Percentiles rank a stretch among this genome's conserved stretches.
These are phyloP conservation scores for Notolepis coatsorum DNA, from an alignment of 2,797 vertebrate genomes.

Conservation along the genomic window DNA sequence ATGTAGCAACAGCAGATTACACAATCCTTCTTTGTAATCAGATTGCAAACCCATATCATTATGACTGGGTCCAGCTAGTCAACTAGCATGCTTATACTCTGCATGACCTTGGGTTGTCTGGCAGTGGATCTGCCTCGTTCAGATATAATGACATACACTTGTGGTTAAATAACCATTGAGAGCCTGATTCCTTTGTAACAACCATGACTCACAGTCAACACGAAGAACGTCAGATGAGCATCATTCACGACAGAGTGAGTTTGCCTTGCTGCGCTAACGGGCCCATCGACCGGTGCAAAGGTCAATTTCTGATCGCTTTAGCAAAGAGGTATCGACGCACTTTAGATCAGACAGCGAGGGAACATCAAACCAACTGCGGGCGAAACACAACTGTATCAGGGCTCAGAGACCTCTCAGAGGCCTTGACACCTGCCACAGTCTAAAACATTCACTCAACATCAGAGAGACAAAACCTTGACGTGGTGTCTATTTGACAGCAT, in stretches of 20 bases:
- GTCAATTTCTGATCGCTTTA: slow-evolving; percentile 33
- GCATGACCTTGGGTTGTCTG: neutral
- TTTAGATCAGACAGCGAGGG: slow-evolving; percentile 20
- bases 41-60: too few relatives aligned
- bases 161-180: slow-evolving; percentile 20
- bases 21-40: too few relatives aligned
- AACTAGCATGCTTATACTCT: neutral
- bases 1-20: too few relatives aligned
- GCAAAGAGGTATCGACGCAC: slow-evolving; percentile 11
- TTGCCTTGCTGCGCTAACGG: neutral
- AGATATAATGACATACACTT: neutral
- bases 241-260: neutral
- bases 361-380: slow-evolving; percentile 9
- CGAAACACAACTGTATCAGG: slow-evolving; percentile 24
- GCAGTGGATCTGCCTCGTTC: neutral
- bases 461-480: slow-evolving; percentile 61
- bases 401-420: slow-evolving; percentile 8
- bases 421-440: slow-evolving; percentile 52
- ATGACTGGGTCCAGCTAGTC: neutral
- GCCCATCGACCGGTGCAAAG: slow-evolving; percentile 27
- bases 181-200: neutral
- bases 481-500: slow-evolving; percentile 58
- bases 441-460: slow-evolving; percentile 56
- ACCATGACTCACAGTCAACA: slow-evolving; percentile 15
- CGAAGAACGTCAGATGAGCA: slow-evolving; percentile 11